A percentile compares a stretch with the other conserved stretches of the same genome.
These are phyloP conservation scores for Watsonalla binaria DNA, from an alignment of 2,888 invertebrate genomes.

Conservation along the genomic window DNA sequence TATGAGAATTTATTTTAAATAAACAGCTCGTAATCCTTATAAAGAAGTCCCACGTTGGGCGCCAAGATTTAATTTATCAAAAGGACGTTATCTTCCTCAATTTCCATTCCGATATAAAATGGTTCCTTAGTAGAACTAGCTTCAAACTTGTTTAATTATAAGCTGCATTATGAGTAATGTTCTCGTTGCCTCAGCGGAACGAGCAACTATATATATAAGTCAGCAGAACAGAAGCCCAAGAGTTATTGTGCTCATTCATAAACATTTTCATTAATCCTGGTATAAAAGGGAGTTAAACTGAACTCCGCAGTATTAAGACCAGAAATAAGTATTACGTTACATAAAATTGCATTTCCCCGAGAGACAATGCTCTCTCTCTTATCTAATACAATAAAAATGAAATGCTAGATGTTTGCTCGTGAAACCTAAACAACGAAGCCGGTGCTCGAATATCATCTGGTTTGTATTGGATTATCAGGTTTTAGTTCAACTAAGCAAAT, in stretches of 20 bases:
- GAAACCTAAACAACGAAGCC: not conserved
- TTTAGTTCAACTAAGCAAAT: too few species aligned
- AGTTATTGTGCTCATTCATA: not conserved
- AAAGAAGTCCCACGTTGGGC: constrained; percentile 2
- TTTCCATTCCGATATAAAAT: too few species aligned
- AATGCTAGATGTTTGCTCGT: not conserved
- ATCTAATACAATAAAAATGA: not conserved
- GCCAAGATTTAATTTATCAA: not conserved
- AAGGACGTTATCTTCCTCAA: not conserved
- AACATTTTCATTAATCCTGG: not conserved
- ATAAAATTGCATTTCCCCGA: not conserved
- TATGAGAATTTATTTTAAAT: not conserved
- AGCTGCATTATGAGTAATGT: not conserved
- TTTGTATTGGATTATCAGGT: too few species aligned
- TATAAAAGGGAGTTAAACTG: not conserved
- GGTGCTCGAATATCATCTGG: not conserved
- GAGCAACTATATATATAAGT: not conserved
- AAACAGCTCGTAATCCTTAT: not conserved
- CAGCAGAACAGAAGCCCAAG: not conserved
- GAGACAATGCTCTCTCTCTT: not conserved
- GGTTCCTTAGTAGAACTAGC: too few species aligned
- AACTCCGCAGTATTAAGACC: not conserved
- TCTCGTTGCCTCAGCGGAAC: not conserved
- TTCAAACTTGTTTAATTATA: too few species aligned
- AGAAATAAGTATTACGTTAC: not conserved